Evolutionary conservation across 2,888 invertebrate species (phyloP).

Genomic region (Gnatocerus cornutus): DNA sequence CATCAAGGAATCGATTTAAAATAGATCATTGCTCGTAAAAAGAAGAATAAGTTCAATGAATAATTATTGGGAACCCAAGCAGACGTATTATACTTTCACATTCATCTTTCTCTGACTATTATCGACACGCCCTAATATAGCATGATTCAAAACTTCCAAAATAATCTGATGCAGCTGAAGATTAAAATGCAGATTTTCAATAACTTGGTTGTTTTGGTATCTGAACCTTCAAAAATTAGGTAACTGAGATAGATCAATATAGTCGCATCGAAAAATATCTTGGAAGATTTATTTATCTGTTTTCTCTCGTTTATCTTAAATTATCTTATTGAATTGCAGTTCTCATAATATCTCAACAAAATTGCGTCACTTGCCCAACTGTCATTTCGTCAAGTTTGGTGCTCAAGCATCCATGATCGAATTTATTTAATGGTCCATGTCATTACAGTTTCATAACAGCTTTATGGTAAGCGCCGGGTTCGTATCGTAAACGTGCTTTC

Average conservation of each 20-base stretch:
- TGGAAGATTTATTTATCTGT: neutral
- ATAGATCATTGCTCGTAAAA: slow-evolving; percentile 16
- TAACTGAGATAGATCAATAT: no score
- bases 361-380: no score
- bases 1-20: slow-evolving; percentile 26
- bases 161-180: no score
- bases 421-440: slow-evolving; percentile 17
- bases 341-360: neutral
- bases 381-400: neutral
- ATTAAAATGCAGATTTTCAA: no score
- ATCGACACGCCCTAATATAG: slow-evolving; percentile 22
- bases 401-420: slow-evolving; percentile 6
- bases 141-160: neutral
- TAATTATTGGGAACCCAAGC: slow-evolving; percentile 19
- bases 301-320: no score
- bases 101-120: slow-evolving; percentile 21
- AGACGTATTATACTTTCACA: slow-evolving; percentile 33
- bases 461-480: slow-evolving; percentile 1
- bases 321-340: no score
- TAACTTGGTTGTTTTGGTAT: no score
- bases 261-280: no score
- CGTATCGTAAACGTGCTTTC: slow-evolving; percentile 14
- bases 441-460: slow-evolving; percentile 18
- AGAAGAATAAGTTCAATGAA: slow-evolving; percentile 26
- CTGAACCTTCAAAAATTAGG: no score